Conservation (phyloP, 2,113 vertebrate genomes). For the Cololabis saira region DNA sequence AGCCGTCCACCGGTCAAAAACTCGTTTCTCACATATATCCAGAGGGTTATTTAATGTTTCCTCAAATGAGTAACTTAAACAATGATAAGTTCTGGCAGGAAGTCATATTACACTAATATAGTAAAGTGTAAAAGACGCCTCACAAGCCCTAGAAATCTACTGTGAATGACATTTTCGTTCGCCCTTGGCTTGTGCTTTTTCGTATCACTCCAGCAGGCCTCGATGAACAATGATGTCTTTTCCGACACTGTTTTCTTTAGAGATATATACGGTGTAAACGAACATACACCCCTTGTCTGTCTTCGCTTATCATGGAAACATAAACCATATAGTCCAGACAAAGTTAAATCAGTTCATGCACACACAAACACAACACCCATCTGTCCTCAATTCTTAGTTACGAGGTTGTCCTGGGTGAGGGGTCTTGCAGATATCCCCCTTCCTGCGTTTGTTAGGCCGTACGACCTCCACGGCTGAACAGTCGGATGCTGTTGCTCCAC, state of each 20-base stretch:
- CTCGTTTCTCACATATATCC: conserved; percentile 56
- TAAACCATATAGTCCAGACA: conserved; percentile 34
- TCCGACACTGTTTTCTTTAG: conserved; percentile 57
- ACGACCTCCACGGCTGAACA: conserved; percentile 25
- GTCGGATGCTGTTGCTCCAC: conserved; percentile 53
- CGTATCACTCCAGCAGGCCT: not conserved
- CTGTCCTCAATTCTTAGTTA: conserved; percentile 60
- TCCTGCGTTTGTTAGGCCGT: conserved; percentile 76
- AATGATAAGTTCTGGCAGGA: conserved; percentile 58
- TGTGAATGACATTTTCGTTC: conserved; percentile 6
- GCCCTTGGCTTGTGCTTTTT: conserved; percentile 8
- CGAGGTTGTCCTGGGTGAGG: conserved; percentile 54
- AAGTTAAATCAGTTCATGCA: conserved; percentile 54
- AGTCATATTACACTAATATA: conserved; percentile 44
- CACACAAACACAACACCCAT: conserved; percentile 23
- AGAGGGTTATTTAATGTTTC: conserved; percentile 38
- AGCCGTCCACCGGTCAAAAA: conserved; percentile 37
- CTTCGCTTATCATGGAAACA: conserved; percentile 31
- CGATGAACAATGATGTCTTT: conserved; percentile 45
- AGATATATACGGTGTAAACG: conserved; percentile 39
- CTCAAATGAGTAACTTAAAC: conserved; percentile 43
- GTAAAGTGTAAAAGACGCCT: not conserved
- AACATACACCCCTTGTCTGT: conserved; percentile 32
- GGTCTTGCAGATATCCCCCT: conserved; percentile 66
- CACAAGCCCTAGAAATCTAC: not conserved